Evolutionary conservation across 2,113 vertebrate species (phyloP).

Genomic region (Atherinomorus stipes): DNA sequence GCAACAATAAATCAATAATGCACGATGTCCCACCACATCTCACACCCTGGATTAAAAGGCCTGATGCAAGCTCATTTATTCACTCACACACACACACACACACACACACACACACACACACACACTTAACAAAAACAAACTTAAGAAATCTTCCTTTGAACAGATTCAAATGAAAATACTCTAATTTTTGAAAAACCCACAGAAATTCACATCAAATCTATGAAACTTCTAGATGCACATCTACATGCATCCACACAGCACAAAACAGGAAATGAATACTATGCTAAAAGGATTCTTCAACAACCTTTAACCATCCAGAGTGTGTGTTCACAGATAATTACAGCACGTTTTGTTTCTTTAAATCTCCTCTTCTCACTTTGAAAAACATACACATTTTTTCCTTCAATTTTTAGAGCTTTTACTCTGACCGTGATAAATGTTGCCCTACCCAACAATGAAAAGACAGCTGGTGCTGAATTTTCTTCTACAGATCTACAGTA

Average conservation of each 20-base stretch:
- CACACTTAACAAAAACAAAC: neutral
- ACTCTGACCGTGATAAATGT: too few species aligned
- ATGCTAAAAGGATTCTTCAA: constrained; percentile 23
- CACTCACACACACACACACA: too few species aligned
- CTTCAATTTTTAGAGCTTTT: too few species aligned
- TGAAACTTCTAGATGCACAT: too few species aligned
- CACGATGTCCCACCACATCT: constrained; percentile 53
- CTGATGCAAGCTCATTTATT: neutral
- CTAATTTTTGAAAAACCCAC: too few species aligned
- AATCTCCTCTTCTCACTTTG: neutral
- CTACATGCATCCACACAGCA: neutral
- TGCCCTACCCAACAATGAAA: too few species aligned
- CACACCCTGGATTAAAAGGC: constrained; percentile 42
- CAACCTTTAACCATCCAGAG: neutral
- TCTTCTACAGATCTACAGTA: too few species aligned
- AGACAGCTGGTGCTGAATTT: too few species aligned
- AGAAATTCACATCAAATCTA: too few species aligned
- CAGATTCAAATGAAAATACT: too few species aligned
- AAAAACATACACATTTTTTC: neutral
- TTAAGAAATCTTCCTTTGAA: neutral
- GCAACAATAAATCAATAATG: constrained; percentile 75
- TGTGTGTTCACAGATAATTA: neutral
- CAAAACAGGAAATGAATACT: constrained; percentile 45
- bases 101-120: constrained; percentile 13
- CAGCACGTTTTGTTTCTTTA: neutral